Evolutionary conservation across 1,140 invertebrate genomes (phyloP), one percentile per base, ranked within the genome.

Genomic region (Cecropterus lyciades): DNA sequence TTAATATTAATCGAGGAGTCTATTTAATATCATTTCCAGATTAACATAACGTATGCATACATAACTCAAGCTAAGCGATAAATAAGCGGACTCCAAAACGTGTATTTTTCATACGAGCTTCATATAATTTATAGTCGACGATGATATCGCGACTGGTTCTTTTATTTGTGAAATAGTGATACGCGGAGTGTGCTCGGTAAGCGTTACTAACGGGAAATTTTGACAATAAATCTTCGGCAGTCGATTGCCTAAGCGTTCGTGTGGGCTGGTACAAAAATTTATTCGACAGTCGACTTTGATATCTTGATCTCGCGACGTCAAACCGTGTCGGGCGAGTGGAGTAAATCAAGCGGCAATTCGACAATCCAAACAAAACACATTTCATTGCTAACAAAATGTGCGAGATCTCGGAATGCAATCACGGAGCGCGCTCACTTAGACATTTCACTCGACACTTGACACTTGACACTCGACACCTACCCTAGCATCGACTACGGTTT

Each of bases 141-240:
- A 92, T 90, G 85, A 84, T 92, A 92, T 92, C 89, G 84, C 75
- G 83, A 90, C 87, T 82, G 89, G 89, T 90, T 90, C 87, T 92
- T 90, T 92, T 92, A 90, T 90, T 92, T 87, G 87, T 89, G 80
- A 85, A 90, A 89, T 92, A 90, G 89, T 89, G 89, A 90, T 89
- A 85, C 85, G 87, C 78, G 87, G 84, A 89, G 85, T 89, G 85
- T 84, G 87, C 80, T 86, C 84, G 82, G 86, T 88, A 80, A 90
- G 89, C 87, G 87, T 89, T 87, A 89, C 87, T 92, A 92, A 92
- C 87, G 89, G 89, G 85, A 87, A 85, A 92, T 90, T 92, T 92
- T 90, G 85, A 87, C 85, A 76, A 92, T 92, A 92, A 90, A 92
- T 92, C 89, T 86, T 81, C 76, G 77, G 85, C 77, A 87, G 82